Evolutionary conservation across 1,140 invertebrate genomes (phyloP), one percentile per base, ranked within the genome.

Genomic region (Drosophila littoralis): DNA sequence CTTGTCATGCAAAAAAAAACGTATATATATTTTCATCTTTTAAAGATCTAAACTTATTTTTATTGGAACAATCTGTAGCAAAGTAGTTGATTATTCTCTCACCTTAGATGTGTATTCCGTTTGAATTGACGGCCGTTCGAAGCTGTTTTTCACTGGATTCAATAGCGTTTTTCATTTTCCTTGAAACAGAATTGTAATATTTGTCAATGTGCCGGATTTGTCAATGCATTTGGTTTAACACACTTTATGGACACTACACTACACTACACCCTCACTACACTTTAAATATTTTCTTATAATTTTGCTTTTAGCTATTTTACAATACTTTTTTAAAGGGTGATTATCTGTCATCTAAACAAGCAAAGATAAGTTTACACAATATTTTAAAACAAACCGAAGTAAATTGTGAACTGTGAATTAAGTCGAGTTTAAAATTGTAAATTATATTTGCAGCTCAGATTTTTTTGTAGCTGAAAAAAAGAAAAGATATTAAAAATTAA

Each of bases 371-470:
- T 59, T 22, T 64, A 61, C 43, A 60, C 38, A 54, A 75, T 79
- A 63, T 66, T 59, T 61, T 50, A 57, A 60, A 70, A 77, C 73
- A 80, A 77, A 80, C 57, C 42, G 54, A 77, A 48, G 36, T 48
- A 66, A 57, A 40, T 67, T 43, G 17, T 35, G 7, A 66, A 58
- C 6, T 48, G 8, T 66, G 33, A 36, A 7, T 55, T 38, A 38
- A 28, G 13, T 72, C 57, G 43, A 40, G 22, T 38, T 33, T 40
- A 58, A 43, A 13, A 45, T 35, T 46, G 32, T 12, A 54, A 48
- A 71, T 57, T 65, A 71, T 43, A 28, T 54, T 50, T 15, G 4
- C 22, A 35, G 15, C 17, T 17, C 10, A 40, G 36, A 55, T 12
- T 33, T 61, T 15, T 17, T 6, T 22, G 63, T 17, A 58, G 12